Evolutionary conservation across 1,140 invertebrate genomes (phyloP).

Genomic region (Whitmania pigra): DNA sequence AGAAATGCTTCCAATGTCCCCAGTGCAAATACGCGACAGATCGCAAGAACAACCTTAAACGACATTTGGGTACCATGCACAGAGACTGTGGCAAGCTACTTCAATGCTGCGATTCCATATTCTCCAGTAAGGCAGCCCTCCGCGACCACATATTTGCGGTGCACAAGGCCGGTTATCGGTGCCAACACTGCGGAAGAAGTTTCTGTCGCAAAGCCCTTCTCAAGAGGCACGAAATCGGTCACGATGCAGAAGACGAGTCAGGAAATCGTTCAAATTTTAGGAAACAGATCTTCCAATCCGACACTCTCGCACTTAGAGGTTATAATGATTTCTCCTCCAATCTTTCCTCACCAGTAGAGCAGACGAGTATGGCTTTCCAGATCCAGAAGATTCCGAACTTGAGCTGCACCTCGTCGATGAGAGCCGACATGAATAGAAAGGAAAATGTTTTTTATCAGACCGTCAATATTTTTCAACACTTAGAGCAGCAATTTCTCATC

Average conservation of each 20-base stretch:
- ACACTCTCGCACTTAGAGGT: too few species aligned
- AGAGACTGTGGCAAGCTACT: conserved; percentile 38
- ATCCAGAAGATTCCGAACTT: too few species aligned
- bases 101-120: conserved; percentile 42
- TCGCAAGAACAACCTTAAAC: conserved; percentile 43
- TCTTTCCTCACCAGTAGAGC: too few species aligned
- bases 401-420: too few species aligned
- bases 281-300: too few species aligned
- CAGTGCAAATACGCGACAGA: conserved; percentile 43
- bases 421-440: too few species aligned
- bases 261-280: too few species aligned
- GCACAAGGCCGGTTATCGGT: conserved; percentile 43
- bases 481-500: too few species aligned
- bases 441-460: too few species aligned
- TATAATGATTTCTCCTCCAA: too few species aligned
- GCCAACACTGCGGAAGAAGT: conserved; percentile 38
- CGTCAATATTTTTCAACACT: too few species aligned
- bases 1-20: conserved; percentile 28
- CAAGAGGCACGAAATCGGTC: conserved; percentile 43
- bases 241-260: conserved; percentile 26
- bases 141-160: conserved; percentile 40
- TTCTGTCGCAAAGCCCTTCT: conserved; percentile 45
- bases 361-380: too few species aligned
- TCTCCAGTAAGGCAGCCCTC: conserved; percentile 42
- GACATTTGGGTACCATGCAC: conserved; percentile 45